These are phyloP conservation scores for Halictus rubicundus DNA, from an alignment of 1,140 invertebrate genomes.

Conservation along the genomic window DNA sequence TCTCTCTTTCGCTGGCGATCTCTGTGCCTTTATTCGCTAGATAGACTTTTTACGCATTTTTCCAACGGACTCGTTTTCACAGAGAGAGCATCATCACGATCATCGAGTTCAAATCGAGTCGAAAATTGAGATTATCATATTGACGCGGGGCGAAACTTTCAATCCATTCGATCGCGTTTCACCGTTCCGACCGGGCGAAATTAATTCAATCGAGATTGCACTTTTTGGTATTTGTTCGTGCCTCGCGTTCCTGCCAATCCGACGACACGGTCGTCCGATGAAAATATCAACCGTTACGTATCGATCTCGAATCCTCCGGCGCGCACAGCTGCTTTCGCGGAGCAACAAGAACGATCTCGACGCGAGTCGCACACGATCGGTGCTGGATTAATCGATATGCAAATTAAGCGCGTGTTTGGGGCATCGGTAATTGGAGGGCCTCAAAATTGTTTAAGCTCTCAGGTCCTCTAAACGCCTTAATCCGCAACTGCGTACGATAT, in stretches of 20 bases:
- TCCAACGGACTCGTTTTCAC: slow-evolving; percentile 28
- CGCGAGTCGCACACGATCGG: too few species aligned
- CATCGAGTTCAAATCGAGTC: slow-evolving; percentile 51
- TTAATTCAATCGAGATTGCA: slow-evolving; percentile 47
- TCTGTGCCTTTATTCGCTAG: slow-evolving; percentile 18
- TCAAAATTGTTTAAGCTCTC: too few species aligned
- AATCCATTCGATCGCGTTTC: slow-evolving; percentile 52
- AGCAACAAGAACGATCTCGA: neutral
- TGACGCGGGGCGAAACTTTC: slow-evolving; percentile 51
- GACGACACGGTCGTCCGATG: slow-evolving; percentile 7
- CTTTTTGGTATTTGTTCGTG: slow-evolving; percentile 46
- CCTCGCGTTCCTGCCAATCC: slow-evolving; percentile 17
- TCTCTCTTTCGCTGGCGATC: neutral
- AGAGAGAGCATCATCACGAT: slow-evolving; percentile 43
- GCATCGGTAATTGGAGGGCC: too few species aligned
- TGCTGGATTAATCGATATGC: too few species aligned
- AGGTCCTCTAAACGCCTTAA: too few species aligned
- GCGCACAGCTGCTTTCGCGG: slow-evolving; percentile 6
- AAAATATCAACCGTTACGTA: slow-evolving; percentile 28
- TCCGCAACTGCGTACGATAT: too few species aligned
- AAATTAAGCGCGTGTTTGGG: too few species aligned
- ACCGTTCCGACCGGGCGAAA: slow-evolving; percentile 15
- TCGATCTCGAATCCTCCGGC: neutral
- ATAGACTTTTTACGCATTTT: slow-evolving; percentile 46
- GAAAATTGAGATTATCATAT: slow-evolving; percentile 61